These are phyloP conservation scores for Hirtodrosophila histrioides DNA, from an alignment of 2,888 invertebrate genomes.

Conservation along the genomic window DNA sequence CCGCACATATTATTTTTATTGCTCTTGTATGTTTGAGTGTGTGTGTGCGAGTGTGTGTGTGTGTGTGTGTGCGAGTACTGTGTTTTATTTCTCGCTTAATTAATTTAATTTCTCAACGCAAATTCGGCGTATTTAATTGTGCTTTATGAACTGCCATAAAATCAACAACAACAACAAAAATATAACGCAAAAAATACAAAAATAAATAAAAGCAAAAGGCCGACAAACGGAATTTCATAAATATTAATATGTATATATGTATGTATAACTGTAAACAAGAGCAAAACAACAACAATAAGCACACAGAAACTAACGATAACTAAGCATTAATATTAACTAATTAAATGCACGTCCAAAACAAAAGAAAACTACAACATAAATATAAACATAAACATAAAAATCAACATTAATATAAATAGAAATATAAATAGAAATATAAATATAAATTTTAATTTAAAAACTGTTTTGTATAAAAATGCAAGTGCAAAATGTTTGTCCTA, in stretches of 20 bases:
- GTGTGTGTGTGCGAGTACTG: constrained; percentile 44
- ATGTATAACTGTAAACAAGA: constrained; percentile 45
- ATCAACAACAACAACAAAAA: constrained; percentile 37
- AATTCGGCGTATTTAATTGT: constrained; percentile 74
- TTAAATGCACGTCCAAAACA: constrained; percentile 72
- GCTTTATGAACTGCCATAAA: constrained; percentile 82
- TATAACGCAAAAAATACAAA: constrained; percentile 25
- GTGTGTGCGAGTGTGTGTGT: constrained; percentile 36
- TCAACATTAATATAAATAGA: constrained; percentile 10
- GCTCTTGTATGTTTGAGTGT: constrained; percentile 41
- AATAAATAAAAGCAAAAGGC: constrained; percentile 32
- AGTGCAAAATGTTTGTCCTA: constrained; percentile 65
- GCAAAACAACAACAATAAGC: constrained; percentile 45
- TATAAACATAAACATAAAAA: constrained; percentile 19
- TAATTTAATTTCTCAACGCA: constrained; percentile 74
- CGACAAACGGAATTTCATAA: constrained; percentile 59
- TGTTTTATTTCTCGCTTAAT: constrained; percentile 72
- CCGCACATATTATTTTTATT: constrained; percentile 72
- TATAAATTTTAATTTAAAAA: constrained; percentile 19
- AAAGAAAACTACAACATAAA: constrained; percentile 14
- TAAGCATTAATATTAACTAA: constrained; percentile 43
- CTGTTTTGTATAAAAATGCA: constrained; percentile 39
- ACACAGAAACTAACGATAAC: constrained; percentile 67
- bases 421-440: not conserved
- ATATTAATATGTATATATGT: constrained; percentile 60